phyloP scores from a whole-genome alignment of 2,888 invertebrate species.

The Chromoteleia sp. region DNA sequence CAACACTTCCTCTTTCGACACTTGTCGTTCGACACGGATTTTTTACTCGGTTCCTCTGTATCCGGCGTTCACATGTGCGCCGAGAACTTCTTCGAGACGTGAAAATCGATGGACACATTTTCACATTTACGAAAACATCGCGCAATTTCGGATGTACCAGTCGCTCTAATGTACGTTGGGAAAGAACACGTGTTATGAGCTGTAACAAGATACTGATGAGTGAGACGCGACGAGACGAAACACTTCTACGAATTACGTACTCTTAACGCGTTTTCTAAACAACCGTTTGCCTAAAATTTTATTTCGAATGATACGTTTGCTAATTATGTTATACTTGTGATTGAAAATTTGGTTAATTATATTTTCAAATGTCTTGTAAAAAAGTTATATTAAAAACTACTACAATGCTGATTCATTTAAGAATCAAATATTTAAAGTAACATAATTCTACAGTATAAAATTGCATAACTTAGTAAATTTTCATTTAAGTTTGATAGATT shows the following conservation, averaged over 20 bases:
- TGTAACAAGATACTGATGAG: conserved; percentile 67
- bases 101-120: conserved; percentile 72
- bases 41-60: conserved; percentile 62
- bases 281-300: conserved; percentile 27
- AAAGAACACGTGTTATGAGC: conserved; percentile 68
- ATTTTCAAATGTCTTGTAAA: not conserved
- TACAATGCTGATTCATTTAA: not conserved
- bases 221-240: conserved; percentile 55
- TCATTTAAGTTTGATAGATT: too few relatives aligned
- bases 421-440: not conserved
- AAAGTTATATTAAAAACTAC: too few relatives aligned
- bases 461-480: too few relatives aligned
- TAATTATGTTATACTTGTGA: not conserved
- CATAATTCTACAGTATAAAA: too few relatives aligned
- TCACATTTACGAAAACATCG: conserved; percentile 69
- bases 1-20: conserved; percentile 69
- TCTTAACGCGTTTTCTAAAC: conserved; percentile 37
- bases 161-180: conserved; percentile 57
- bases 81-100: conserved; percentile 61
- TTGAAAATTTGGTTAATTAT: not conserved
- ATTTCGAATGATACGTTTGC: not conserved
- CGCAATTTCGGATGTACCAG: conserved; percentile 49
- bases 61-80: conserved; percentile 61
- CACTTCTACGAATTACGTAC: conserved; percentile 50
- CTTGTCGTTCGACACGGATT: conserved; percentile 69